Conservation (phyloP, 1,140 invertebrate genomes). For the Trichonephila clavata region DNA sequence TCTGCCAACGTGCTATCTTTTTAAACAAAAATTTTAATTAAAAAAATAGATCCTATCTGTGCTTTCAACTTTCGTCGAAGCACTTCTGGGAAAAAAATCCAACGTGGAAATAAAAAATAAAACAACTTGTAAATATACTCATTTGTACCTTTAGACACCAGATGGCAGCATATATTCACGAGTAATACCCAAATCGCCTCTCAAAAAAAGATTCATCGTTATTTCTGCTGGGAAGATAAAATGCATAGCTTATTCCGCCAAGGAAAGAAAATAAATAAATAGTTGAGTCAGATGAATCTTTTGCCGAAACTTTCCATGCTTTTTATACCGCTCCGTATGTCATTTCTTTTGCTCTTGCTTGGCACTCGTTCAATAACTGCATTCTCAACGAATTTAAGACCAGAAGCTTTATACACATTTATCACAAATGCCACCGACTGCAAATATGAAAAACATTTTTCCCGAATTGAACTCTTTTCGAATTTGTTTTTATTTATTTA, state of each 20-base stretch:
- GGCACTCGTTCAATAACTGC: conserved; percentile 48
- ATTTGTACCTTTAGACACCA: neutral
- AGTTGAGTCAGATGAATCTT: conserved; percentile 61
- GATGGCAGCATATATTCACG: conserved; percentile 10
- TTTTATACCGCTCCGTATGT: conserved; percentile 29
- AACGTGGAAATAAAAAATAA: neutral
- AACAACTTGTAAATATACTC: neutral
- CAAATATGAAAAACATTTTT: conserved; percentile 25
- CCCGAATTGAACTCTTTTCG: conserved; percentile 40
- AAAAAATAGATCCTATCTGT: no score
- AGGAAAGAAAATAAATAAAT: conserved; percentile 54
- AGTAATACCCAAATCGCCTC: neutral
- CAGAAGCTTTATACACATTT: conserved; percentile 46
- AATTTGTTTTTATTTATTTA: conserved; percentile 47
- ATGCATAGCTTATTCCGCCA: conserved; percentile 40
- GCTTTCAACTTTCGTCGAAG: no score
- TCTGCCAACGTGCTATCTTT: no score
- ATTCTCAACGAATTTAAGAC: conserved; percentile 53
- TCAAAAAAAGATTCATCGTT: conserved; percentile 21
- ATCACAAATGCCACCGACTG: conserved; percentile 27
- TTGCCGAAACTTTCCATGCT: conserved; percentile 13
- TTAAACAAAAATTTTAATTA: no score
- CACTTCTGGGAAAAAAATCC: no score
- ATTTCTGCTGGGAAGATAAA: conserved; percentile 6
- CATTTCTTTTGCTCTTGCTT: conserved; percentile 14